Conservation (phyloP, 2,797 vertebrate genomes). For the Hirundo rustica region DNA sequence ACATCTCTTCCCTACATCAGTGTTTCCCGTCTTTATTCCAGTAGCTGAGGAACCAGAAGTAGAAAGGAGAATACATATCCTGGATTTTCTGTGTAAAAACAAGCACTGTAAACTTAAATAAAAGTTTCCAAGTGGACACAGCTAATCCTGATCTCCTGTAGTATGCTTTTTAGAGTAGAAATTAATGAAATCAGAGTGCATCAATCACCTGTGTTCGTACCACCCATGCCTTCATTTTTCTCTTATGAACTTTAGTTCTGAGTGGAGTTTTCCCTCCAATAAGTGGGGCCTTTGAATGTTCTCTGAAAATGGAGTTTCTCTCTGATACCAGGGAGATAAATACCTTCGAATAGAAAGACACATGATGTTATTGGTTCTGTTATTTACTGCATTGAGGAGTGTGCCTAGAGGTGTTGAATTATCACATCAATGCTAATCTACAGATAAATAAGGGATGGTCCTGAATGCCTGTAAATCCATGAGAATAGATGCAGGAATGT, state of each 20-base stretch:
- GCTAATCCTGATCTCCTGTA: not conserved
- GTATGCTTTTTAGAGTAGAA: not conserved
- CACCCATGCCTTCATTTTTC: not conserved
- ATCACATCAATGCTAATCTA: not conserved
- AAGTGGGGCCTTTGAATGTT: not conserved
- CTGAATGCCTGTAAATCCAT: not conserved
- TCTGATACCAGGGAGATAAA: not conserved
- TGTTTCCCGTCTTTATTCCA: not conserved
- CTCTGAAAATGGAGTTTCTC: not conserved
- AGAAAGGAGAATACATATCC: not conserved
- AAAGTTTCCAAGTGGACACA: not conserved
- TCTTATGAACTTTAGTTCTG: not conserved
- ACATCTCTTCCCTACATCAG: not conserved
- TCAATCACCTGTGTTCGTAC: not conserved
- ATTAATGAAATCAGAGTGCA: not conserved
- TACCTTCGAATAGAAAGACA: not conserved
- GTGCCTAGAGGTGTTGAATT: not conserved
- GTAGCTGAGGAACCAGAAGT: not conserved
- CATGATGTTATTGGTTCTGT: not conserved
- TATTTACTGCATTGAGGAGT: not conserved
- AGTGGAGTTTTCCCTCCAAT: rapidly evolving
- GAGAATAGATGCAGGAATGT: not conserved
- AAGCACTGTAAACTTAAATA: not conserved
- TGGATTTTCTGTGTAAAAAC: not conserved
- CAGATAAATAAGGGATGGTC: not conserved